These are phyloP conservation scores for Polypedilum pembai DNA, from an alignment of 1,140 invertebrate species.

Conservation along the genomic window DNA sequence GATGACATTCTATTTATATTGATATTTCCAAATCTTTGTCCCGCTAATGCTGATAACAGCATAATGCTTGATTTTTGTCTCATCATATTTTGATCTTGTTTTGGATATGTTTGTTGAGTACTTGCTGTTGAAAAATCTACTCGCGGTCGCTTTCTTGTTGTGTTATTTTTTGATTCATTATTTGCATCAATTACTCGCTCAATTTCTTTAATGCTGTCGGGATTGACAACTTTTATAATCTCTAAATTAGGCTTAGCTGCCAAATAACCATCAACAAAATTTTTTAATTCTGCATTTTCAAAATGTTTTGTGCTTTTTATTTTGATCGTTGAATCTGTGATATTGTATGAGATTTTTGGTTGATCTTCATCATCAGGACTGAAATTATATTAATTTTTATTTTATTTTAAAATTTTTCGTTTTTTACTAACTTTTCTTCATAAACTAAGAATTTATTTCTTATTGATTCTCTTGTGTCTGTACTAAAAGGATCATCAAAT, in stretches of 20 bases:
- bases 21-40: not conserved
- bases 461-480: not conserved
- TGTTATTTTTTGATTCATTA: constrained; percentile 29
- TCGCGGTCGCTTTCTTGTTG: not conserved
- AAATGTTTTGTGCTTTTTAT: not conserved
- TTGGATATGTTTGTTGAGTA: not conserved
- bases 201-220: constrained; percentile 31
- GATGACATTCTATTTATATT: constrained; percentile 6
- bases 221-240: constrained; percentile 30
- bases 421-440: constrained; percentile 7
- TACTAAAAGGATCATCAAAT: not conserved
- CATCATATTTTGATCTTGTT: not conserved
- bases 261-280: constrained; percentile 27
- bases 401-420: not conserved
- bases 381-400: not conserved
- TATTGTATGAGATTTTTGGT: not conserved
- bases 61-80: not conserved
- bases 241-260: constrained; percentile 31
- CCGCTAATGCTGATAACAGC: not conserved
- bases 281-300: constrained; percentile 15
- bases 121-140: not conserved
- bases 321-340: not conserved
- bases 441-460: not conserved
- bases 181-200: constrained; percentile 31
- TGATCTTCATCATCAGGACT: constrained; percentile 14